Evolutionary conservation across 2,888 invertebrate species (phyloP).

Genomic region (Pandemis heparana): DNA sequence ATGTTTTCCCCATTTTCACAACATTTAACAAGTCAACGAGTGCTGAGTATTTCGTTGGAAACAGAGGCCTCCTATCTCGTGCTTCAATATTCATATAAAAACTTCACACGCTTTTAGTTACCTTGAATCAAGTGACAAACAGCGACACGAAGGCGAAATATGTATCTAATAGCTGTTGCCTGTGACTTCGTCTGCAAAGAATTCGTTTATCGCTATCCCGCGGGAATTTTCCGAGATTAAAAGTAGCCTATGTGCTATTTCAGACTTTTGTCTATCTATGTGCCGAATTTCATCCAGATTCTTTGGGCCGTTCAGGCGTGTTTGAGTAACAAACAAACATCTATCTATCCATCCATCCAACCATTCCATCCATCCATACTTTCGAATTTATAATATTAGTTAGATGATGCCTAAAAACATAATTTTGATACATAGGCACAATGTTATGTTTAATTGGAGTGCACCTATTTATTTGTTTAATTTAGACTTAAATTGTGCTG

Average conservation of each 20-base stretch:
- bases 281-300: too few relatives aligned
- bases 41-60: conserved; percentile 64
- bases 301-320: too few relatives aligned
- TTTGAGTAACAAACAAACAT: too few relatives aligned
- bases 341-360: too few relatives aligned
- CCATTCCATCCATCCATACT: too few relatives aligned
- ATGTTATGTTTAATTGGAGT: background rate
- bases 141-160: background rate
- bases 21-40: conserved; percentile 85
- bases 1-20: conserved; percentile 63
- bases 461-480: background rate
- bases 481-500: background rate
- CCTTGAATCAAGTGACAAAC: background rate
- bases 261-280: too few relatives aligned
- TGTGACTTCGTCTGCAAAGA: too few relatives aligned
- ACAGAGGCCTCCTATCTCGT: background rate
- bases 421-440: background rate
- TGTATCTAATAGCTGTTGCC: too few relatives aligned
- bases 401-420: background rate
- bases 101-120: background rate
- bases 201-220: too few relatives aligned
- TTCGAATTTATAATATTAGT: too few relatives aligned
- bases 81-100: conserved; percentile 13
- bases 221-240: too few relatives aligned
- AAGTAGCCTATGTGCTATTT: too few relatives aligned